Evolutionary conservation across 2,888 invertebrate genomes (phyloP), one percentile per base, ranked within the genome.

Genomic region (Thereva unica): DNA sequence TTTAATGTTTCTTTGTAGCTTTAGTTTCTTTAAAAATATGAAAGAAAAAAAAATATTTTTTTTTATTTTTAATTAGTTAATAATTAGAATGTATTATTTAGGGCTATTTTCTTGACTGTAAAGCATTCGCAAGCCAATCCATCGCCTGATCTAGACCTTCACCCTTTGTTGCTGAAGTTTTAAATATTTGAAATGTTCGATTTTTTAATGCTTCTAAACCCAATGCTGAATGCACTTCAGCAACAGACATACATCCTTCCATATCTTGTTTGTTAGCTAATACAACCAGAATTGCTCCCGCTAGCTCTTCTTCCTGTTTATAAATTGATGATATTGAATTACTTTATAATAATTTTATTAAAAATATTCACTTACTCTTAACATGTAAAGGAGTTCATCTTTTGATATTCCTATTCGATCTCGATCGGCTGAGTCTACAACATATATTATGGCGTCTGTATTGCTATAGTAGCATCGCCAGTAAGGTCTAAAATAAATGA

Each of bases 401-500:
- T 97, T 98, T 72, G 97, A 97, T 83, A 98, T 97, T 74, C 97
- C 96, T 86, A 99, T 97, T 84, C 99, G 85, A 84, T 99, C 99
- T 82, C 93, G 89, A 83, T 99, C 99, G 66, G 96, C 97, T 55
- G 97, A 98, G 83, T 99, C 99, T 59, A 98, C 97, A 64, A 99
- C 99, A 83, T 99, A 99, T 76, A 99, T 98, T 76, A 99, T 97
- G 77, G 99, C 99, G 85, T 99, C 99, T 78, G 99, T 99, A 83
- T 99, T 99, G 73, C 97, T 96, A 82, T 97, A 99, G 82, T 99
- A 99, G 86, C 98, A 99, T 82, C 99, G 87, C 99, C 99, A 99
- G 81, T 99, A 99, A 0, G 98, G 98, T 84, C 97, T 95, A 82
- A 59, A 53, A 52, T 34, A 67, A 64, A 44, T 35, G 64, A 6